Evolutionary conservation across 2,888 invertebrate species (phyloP).

Genomic region (Andrena chrysosceles): DNA sequence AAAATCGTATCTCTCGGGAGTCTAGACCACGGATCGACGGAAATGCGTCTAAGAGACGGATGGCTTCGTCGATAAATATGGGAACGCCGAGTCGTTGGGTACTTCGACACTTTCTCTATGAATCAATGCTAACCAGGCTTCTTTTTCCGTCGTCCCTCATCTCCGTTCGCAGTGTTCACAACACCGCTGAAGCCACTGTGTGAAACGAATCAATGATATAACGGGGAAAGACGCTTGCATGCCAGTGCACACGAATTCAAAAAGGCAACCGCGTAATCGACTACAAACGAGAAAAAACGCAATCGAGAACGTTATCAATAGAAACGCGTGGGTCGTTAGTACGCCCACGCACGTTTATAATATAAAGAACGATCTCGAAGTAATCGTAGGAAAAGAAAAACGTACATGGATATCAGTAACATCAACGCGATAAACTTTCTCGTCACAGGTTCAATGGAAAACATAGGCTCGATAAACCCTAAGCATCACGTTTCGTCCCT

Average conservation of each 20-base stretch:
- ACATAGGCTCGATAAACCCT: slow-evolving; percentile 33
- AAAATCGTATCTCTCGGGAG: slow-evolving; percentile 15
- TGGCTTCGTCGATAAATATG: slow-evolving; percentile 8
- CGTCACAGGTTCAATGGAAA: slow-evolving; percentile 57
- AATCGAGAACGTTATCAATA: slow-evolving; percentile 4
- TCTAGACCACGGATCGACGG: slow-evolving; percentile 3
- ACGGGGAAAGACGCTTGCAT: slow-evolving; percentile 24
- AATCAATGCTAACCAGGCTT: slow-evolving; percentile 20
- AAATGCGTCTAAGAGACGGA: not conserved
- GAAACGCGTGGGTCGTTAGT: not conserved
- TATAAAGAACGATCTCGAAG: not conserved
- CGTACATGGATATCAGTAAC: slow-evolving; percentile 42
- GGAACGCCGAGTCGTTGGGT: not conserved
- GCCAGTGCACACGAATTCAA: slow-evolving; percentile 31
- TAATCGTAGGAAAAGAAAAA: slow-evolving; percentile 26
- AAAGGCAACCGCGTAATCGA: slow-evolving; percentile 3
- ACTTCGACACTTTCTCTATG: not conserved
- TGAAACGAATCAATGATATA: slow-evolving; percentile 13
- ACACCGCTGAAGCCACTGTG: slow-evolving; percentile 28
- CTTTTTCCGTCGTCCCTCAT: slow-evolving; percentile 25
- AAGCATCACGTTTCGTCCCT: slow-evolving; percentile 36
- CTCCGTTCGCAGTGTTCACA: slow-evolving; percentile 23
- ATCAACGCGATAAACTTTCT: slow-evolving; percentile 65
- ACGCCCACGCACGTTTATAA: slow-evolving; percentile 3
- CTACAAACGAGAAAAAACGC: slow-evolving; percentile 2